Conservation (phyloP, 2,797 vertebrate species). For the Lithobates pipiens region DNA sequence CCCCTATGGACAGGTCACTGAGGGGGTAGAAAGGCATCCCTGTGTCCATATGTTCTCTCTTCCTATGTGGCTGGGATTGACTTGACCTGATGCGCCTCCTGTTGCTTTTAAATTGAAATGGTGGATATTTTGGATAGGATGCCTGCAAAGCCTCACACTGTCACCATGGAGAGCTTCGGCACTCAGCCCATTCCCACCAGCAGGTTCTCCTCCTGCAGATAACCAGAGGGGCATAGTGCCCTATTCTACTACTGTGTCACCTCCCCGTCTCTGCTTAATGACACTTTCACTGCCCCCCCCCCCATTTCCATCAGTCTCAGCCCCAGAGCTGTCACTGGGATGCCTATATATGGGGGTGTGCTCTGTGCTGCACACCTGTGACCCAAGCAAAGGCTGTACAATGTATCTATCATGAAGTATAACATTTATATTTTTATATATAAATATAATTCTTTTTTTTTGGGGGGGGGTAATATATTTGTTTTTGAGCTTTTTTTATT, state of each 20-base stretch:
- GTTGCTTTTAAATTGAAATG: slow-evolving; percentile 53
- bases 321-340: background rate
- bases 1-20: no score
- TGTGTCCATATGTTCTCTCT: slow-evolving; percentile 22
- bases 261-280: background rate
- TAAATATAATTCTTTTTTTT: no score
- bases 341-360: background rate
- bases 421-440: no score
- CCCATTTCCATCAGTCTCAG: background rate
- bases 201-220: slow-evolving; percentile 37
- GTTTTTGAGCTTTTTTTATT: no score
- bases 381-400: no score
- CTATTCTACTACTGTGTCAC: slow-evolving; percentile 20
- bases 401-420: no score
- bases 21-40: slow-evolving; percentile 9
- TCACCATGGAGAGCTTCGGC: slow-evolving; percentile 52
- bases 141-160: slow-evolving; percentile 45
- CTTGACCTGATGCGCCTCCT: slow-evolving; percentile 53
- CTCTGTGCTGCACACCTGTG: background rate
- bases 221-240: slow-evolving; percentile 29
- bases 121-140: slow-evolving; percentile 45
- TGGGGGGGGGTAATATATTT: no score
- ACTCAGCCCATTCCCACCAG: slow-evolving; percentile 53
- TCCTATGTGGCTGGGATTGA: slow-evolving; percentile 35
- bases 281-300: slow-evolving; percentile 3